These are phyloP conservation scores for Caligus rogercresseyi DNA, from an alignment of 1,140 invertebrate species.

Conservation along the genomic window DNA sequence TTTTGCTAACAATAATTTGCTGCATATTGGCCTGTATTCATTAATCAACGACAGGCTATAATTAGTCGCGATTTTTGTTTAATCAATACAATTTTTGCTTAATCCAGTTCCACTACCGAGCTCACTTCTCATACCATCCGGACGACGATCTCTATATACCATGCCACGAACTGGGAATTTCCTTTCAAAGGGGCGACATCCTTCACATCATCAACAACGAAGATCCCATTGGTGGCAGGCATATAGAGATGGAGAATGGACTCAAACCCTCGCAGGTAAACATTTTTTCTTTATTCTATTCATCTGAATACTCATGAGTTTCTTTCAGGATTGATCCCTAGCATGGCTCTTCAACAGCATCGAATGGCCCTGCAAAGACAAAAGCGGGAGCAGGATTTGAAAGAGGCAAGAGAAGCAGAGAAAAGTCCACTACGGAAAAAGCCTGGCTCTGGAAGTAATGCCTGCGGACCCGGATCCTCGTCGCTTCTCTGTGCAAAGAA, in stretches of 20 bases:
- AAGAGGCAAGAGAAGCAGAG: constrained; percentile 15
- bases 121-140: constrained; percentile 94
- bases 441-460: not conserved
- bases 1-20: no score
- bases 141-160: constrained; percentile 96
- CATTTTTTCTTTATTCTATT: not conserved
- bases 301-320: constrained; percentile 38
- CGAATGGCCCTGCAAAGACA: constrained; percentile 34
- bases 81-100: no score
- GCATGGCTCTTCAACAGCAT: constrained; percentile 86
- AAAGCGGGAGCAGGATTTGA: constrained; percentile 17
- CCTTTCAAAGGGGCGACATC: constrained; percentile 76
- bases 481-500: constrained; percentile 16
- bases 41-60: no score
- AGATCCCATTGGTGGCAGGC: constrained; percentile 48
- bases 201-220: constrained; percentile 79
- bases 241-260: constrained; percentile 35
- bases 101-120: constrained; percentile 51
- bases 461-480: constrained; percentile 1
- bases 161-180: constrained; percentile 82
- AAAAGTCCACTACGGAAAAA: constrained; percentile 12
- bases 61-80: no score
- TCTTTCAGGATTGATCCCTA: constrained; percentile 85
- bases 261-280: constrained; percentile 15
- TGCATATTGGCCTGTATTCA: no score